Evolutionary conservation across 2,888 invertebrate genomes (phyloP), one percentile per base, ranked within the genome.

Genomic region (Agrilus mali): DNA sequence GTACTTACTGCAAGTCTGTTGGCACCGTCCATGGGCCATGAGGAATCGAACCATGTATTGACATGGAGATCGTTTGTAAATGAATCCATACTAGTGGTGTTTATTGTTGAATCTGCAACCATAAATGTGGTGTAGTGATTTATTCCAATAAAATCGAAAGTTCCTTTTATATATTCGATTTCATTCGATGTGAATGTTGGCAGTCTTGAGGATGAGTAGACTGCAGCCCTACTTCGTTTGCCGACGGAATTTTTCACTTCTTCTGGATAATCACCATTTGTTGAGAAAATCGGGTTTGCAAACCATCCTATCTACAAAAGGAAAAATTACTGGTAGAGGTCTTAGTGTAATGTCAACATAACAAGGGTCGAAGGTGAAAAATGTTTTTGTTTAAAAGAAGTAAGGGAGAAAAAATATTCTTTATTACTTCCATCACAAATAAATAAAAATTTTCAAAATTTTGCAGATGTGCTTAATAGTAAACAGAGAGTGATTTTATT

Each of bases 221-320:
- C 75, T 58, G 78, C 75, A 41, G 58, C 55, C 3, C 59, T 59
- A 53, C 77, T 75, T 53, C 72, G 74, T 40, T 67, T 66, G 45
- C 71, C 73, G 0, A 78, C 70, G 7, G 69, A 55, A 42, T 69
- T 61, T 44, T 73, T 74, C 48, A 78, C 64, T 42, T 74, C 65
- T 1, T 68, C 60, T 1, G 76, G 76, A 52, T 77, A 78, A 59
- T 77, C 73, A 5, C 77, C 77, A 50, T 72, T 66, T 5, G 64
- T 58, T 4, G 70, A 69, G 53, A 69, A 74, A 2, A 76, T 66
- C 2, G 75, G 75, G 51, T 74, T 68, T 20, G 20, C 20, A 7
- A 20, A 20, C 20, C 4, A 20, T 4, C 20, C 20, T 20, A 20
- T 5, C 20, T 20, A 20, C 5, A 20, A 20, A 20, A 20, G 5